These are phyloP conservation scores for Tadarida brasiliensis DNA, from an alignment of 2,797 vertebrate genomes.

Conservation along the genomic window DNA sequence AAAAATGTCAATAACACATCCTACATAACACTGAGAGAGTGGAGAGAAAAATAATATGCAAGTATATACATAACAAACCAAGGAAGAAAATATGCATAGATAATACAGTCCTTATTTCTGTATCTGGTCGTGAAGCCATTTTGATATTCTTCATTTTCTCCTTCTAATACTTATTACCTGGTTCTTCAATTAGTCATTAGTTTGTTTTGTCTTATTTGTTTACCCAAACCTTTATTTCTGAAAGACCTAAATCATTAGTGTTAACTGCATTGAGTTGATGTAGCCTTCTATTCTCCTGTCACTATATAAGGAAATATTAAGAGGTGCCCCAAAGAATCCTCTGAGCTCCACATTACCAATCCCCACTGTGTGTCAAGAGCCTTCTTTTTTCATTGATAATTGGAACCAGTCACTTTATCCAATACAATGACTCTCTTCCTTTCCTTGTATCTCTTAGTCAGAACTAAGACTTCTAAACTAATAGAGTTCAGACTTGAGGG, in stretches of 20 bases:
- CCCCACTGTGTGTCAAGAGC: background rate
- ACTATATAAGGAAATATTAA: background rate
- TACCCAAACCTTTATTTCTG: background rate
- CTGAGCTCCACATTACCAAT: background rate
- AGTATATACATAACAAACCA: background rate
- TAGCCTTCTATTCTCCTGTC: background rate
- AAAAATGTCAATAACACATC: background rate
- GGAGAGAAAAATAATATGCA: background rate
- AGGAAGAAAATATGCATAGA: background rate
- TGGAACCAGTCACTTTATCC: background rate
- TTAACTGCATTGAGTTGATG: background rate
- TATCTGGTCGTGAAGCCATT: background rate
- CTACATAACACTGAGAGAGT: background rate
- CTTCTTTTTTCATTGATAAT: background rate
- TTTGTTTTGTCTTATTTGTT: background rate
- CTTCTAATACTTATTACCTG: background rate
- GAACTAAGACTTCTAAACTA: background rate
- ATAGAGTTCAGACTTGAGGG: background rate
- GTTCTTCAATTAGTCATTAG: background rate
- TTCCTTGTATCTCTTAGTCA: background rate
- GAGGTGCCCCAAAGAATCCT: background rate
- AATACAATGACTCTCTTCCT: background rate
- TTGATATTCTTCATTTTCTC: slow-evolving; percentile 11
- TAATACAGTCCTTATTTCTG: background rate
- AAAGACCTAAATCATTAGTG: background rate